A percentile compares a stretch with the other conserved stretches of the same genome.
Conservation (phyloP, 2,888 invertebrate genomes). For the Volucella inflata region DNA sequence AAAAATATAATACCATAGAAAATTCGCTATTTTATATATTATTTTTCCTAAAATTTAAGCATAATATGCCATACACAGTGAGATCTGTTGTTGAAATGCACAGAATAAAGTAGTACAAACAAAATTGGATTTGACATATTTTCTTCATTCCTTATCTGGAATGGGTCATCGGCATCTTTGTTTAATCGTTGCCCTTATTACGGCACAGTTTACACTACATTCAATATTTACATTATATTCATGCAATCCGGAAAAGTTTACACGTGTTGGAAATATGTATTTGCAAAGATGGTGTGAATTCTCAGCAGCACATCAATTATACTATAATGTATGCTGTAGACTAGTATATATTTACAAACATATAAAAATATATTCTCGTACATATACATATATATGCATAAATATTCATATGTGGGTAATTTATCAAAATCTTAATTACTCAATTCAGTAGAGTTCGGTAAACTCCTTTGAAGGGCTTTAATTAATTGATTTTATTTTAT, state of each 20-base stretch:
- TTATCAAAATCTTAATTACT: slow-evolving; percentile 38
- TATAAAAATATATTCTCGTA: no score
- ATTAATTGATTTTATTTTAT: slow-evolving; percentile 44
- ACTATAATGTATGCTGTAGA: no score
- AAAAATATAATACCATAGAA: no score
- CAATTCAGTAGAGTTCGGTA: slow-evolving; percentile 22
- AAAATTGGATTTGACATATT: slow-evolving; percentile 22
- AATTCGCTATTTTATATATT: no score
- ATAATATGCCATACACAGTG: no score
- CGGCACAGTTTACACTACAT: slow-evolving; percentile 9
- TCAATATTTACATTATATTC: background rate
- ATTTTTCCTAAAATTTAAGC: no score
- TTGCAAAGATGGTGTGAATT: no score
- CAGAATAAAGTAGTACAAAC: slow-evolving; percentile 8
- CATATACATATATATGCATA: no score
- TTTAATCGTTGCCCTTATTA: slow-evolving; percentile 39
- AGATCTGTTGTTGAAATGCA: background rate
- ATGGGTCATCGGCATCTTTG: slow-evolving; percentile 58
- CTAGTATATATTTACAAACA: no score
- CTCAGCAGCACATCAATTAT: no score
- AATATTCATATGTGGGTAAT: background rate
- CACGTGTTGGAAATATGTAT: background rate
- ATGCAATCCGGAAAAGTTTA: background rate
- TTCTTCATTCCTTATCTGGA: slow-evolving; percentile 54
- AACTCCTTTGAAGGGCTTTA: background rate